These are phyloP conservation scores for Argentina silus DNA, from an alignment of 2,797 vertebrate species.

Conservation along the genomic window DNA sequence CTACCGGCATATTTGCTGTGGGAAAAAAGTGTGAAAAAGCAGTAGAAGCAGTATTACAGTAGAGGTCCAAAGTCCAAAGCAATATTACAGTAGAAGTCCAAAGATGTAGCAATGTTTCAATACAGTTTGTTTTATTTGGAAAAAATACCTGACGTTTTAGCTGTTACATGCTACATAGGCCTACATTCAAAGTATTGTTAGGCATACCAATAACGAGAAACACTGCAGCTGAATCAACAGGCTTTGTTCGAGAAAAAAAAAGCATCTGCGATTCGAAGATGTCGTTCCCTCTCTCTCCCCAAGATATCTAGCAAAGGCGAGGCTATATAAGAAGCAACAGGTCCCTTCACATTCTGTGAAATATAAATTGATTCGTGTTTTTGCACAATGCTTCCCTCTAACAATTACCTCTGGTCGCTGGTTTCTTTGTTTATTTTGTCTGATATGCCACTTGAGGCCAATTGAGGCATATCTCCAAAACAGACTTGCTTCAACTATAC, in stretches of 20 bases:
- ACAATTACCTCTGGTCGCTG: constrained; percentile 10
- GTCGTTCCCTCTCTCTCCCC: neutral
- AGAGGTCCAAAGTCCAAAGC: no score
- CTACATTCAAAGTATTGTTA: constrained; percentile 1
- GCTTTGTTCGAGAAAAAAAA: neutral
- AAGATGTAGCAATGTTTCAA: no score
- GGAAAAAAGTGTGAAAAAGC: no score
- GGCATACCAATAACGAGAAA: neutral
- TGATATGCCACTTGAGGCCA: neutral
- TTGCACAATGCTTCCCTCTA: neutral
- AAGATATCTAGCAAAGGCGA: neutral
- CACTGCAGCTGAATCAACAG: neutral
- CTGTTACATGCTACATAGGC: neutral
- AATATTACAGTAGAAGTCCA: no score
- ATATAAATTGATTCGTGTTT: constrained; percentile 28
- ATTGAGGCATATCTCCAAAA: constrained; percentile 11
- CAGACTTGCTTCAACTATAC: constrained; percentile 17
- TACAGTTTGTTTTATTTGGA: neutral
- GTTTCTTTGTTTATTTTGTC: constrained; percentile 28
- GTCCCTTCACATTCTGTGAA: constrained; percentile 21
- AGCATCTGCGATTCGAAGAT: neutral
- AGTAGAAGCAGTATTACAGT: no score
- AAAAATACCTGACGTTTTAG: neutral
- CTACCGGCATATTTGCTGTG: no score
- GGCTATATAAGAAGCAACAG: constrained; percentile 32